A percentile compares a stretch with the other conserved stretches of the same genome.
Conservation (phyloP, 2,797 vertebrate species). For the Girardinus metallicus region DNA sequence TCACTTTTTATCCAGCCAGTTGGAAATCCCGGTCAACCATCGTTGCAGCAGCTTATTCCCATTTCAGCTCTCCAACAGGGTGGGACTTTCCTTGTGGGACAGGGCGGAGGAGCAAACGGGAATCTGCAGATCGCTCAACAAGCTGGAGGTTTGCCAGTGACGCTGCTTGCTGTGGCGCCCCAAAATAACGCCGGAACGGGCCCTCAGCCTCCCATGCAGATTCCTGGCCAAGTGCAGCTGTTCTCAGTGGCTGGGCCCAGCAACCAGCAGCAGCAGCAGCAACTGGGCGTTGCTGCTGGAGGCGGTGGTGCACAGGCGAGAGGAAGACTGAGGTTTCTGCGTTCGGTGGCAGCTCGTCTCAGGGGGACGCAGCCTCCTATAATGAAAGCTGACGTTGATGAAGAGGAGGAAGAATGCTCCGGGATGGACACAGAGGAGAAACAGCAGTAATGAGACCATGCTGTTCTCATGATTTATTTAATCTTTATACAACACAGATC, state of each 20-base stretch:
- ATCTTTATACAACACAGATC: slow-evolving; percentile 7
- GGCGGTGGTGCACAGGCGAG: slow-evolving; percentile 20
- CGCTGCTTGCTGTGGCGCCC: slow-evolving; percentile 60
- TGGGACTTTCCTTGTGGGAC: slow-evolving; percentile 46
- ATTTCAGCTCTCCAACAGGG: slow-evolving; percentile 54
- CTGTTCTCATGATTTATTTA: slow-evolving; percentile 21
- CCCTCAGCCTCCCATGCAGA: slow-evolving; percentile 48
- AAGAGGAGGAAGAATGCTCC: slow-evolving; percentile 69
- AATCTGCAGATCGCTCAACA: slow-evolving; percentile 50
- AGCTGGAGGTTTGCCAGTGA: slow-evolving; percentile 35
- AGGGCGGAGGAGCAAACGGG: slow-evolving; percentile 43
- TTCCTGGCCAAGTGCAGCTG: slow-evolving; percentile 63
- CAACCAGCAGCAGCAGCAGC: slow-evolving; percentile 60
- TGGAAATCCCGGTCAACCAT: slow-evolving; percentile 52
- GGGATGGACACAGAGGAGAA: slow-evolving; percentile 58
- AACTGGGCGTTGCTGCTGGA: not conserved
- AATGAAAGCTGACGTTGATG: slow-evolving; percentile 36
- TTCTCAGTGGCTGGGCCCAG: slow-evolving; percentile 44
- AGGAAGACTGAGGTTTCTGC: slow-evolving; percentile 53
- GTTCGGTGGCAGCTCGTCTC: slow-evolving; percentile 54
- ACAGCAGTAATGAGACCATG: slow-evolving; percentile 35
- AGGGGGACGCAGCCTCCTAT: slow-evolving; percentile 26
- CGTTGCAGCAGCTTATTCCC: slow-evolving; percentile 58
- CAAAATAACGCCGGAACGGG: slow-evolving; percentile 53
- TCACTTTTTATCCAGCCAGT: slow-evolving; percentile 68